A percentile compares a stretch with the other conserved stretches of the same genome.
Evolutionary conservation across 2,888 invertebrate genomes (phyloP).

Genomic region (Tinea semifulvella): DNA sequence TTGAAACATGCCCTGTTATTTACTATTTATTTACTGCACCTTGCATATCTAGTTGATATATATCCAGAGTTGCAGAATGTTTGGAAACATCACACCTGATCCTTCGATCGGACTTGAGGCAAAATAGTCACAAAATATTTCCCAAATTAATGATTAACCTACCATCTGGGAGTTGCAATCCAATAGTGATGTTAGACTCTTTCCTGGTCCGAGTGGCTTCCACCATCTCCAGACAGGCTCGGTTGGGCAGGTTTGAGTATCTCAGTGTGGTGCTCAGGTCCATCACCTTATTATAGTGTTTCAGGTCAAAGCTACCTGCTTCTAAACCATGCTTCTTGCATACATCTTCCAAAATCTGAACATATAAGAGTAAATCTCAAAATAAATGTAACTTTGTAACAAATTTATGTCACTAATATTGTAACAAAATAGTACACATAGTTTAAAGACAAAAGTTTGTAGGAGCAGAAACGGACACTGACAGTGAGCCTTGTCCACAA

Average conservation of each 20-base stretch:
- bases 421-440: neutral
- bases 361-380: slow-evolving; percentile 5
- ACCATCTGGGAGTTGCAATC: slow-evolving; percentile 81
- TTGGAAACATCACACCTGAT: no score
- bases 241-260: slow-evolving; percentile 89
- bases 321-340: slow-evolving; percentile 80
- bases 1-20: no score
- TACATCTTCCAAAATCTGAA: slow-evolving; percentile 84
- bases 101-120: no score
- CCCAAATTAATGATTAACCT: slow-evolving; percentile 23
- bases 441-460: neutral
- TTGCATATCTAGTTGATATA: no score
- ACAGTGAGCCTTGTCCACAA: no score
- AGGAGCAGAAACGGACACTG: no score
- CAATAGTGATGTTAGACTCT: slow-evolving; percentile 74
- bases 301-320: slow-evolving; percentile 79
- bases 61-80: no score
- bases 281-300: slow-evolving; percentile 81
- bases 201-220: slow-evolving; percentile 71
- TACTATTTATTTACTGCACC: no score
- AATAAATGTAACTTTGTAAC: slow-evolving; percentile 12
- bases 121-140: no score
- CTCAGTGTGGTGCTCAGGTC: slow-evolving; percentile 82
- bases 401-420: slow-evolving; percentile 11
- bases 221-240: slow-evolving; percentile 87